phyloP scores from a whole-genome alignment of 1,140 invertebrate genomes.

The Steinernema feltiae region DNA sequence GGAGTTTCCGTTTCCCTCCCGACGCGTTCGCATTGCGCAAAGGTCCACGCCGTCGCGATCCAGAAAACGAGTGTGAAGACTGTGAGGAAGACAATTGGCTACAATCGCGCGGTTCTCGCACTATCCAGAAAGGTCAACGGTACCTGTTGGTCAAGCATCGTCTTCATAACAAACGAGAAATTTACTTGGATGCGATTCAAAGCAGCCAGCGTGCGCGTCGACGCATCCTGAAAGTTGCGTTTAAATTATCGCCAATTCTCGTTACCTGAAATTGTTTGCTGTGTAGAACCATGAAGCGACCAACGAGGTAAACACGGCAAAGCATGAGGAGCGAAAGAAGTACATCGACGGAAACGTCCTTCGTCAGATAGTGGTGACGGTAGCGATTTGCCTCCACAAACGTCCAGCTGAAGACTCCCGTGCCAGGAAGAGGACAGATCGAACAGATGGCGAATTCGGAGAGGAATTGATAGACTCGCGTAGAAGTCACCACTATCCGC shows the following conservation, averaged over 20 bases:
- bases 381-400: conserved; percentile 40
- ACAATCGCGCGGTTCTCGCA: too few species aligned
- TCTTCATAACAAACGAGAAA: conserved; percentile 96
- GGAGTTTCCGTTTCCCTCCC: conserved; percentile 22
- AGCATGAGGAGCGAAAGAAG: conserved; percentile 97
- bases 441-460: conserved; percentile 46
- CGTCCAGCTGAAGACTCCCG: conserved; percentile 33
- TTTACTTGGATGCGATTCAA: conserved; percentile 86
- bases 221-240: conserved; percentile 74
- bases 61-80: conserved; percentile 52
- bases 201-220: conserved; percentile 73
- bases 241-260: not conserved
- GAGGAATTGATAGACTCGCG: conserved; percentile 42
- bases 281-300: conserved; percentile 96
- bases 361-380: conserved; percentile 11
- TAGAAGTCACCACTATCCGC: conserved; percentile 48
- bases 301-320: conserved; percentile 94
- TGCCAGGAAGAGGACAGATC: conserved; percentile 48
- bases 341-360: conserved; percentile 67
- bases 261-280: conserved; percentile 79
- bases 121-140: too few species aligned
- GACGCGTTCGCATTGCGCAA: conserved; percentile 44
- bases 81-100: conserved; percentile 50
- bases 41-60: conserved; percentile 52
- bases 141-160: conserved; percentile 75